Conservation (phyloP, 2,797 vertebrate genomes). For the Squalus acanthias region DNA sequence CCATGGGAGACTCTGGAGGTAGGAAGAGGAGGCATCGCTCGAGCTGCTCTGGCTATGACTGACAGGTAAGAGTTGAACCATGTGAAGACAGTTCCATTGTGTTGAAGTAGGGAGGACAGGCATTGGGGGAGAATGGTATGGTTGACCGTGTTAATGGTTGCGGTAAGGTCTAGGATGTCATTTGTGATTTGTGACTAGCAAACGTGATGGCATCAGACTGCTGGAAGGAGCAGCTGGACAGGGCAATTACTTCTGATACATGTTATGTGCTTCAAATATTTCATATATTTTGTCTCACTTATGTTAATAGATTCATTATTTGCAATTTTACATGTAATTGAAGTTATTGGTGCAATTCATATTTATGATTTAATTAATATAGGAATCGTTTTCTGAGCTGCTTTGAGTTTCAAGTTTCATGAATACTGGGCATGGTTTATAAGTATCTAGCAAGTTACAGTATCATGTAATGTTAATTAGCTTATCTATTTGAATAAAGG, state of each 20-base stretch:
- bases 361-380: not conserved
- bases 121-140: not conserved
- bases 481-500: not conserved
- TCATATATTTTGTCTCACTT: not conserved
- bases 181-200: not conserved
- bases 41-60: not conserved
- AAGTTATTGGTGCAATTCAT: not conserved
- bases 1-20: too few relatives aligned
- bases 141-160: not conserved
- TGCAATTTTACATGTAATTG: not conserved
- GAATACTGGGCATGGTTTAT: not conserved
- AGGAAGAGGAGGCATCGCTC: not conserved
- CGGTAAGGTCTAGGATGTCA: not conserved
- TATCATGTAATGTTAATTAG: not conserved
- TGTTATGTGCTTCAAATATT: not conserved
- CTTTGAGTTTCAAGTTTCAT: not conserved
- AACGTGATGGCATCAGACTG: not conserved
- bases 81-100: not conserved
- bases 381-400: not conserved
- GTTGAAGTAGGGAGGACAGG: not conserved
- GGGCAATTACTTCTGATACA: not conserved
- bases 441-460: not conserved
- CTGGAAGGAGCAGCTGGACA: not conserved
- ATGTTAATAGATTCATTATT: constrained; percentile 2
- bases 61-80: not conserved